Percentiles rank a stretch among this genome's conserved stretches.
These are phyloP conservation scores for Matsumurasca onukii DNA, from an alignment of 1,140 invertebrate species.

Conservation along the genomic window DNA sequence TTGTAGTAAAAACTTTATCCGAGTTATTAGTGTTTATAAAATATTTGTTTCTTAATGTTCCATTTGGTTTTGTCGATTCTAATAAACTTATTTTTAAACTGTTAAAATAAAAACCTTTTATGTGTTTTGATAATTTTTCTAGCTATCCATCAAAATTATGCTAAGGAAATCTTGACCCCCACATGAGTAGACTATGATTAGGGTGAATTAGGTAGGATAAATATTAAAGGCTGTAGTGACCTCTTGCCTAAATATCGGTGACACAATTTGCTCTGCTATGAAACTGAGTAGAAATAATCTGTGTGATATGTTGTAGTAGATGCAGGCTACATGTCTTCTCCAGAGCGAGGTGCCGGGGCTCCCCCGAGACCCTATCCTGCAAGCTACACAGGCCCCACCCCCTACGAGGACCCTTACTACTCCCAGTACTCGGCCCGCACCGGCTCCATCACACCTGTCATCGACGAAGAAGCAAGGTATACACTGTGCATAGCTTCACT, in stretches of 20 bases:
- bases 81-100: too few species aligned
- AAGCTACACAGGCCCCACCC: slow-evolving; percentile 34
- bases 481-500: too few species aligned
- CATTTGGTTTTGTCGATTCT: background rate
- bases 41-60: background rate
- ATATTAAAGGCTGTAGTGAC: too few species aligned
- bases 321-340: slow-evolving; percentile 82
- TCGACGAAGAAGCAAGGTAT: slow-evolving; percentile 87
- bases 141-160: too few species aligned
- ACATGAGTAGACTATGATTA: too few species aligned
- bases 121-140: too few species aligned
- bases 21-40: slow-evolving; percentile 38
- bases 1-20: too few species aligned
- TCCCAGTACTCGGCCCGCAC: slow-evolving; percentile 71
- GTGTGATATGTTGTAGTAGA: slow-evolving; percentile 48
- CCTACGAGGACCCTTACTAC: slow-evolving; percentile 85
- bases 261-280: too few species aligned
- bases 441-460: slow-evolving; percentile 79
- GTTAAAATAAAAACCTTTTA: too few species aligned
- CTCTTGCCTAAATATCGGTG: too few species aligned
- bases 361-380: slow-evolving; percentile 31
- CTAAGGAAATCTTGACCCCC: too few species aligned
- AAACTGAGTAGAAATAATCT: background rate
- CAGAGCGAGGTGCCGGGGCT: slow-evolving; percentile 63
- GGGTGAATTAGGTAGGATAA: too few species aligned